phyloP scores from a whole-genome alignment of 2,113 vertebrate genomes.

The Anguilla rostrata region DNA sequence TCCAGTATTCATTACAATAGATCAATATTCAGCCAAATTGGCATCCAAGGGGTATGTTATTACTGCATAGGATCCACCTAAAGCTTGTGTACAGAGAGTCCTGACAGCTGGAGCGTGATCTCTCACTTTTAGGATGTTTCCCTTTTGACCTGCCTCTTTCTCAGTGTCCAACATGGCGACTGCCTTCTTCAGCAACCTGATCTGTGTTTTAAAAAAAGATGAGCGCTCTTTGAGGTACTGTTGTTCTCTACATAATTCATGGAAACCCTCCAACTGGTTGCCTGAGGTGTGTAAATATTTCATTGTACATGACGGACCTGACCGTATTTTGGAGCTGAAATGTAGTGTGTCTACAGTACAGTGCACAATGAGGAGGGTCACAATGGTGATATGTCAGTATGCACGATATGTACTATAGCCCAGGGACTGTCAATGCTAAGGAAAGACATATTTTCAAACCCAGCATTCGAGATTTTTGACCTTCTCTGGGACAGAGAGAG shows the following conservation, averaged over 20 bases:
- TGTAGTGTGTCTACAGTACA: neutral
- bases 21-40: too few species aligned
- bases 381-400: neutral
- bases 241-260: neutral
- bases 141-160: conserved; percentile 50
- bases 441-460: conserved; percentile 57
- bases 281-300: neutral
- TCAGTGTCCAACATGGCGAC: conserved; percentile 63
- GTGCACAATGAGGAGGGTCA: too few species aligned
- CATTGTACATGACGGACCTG: neutral
- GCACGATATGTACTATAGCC: neutral
- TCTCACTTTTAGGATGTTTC: conserved; percentile 54
- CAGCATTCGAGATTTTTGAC: conserved; percentile 62
- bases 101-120: conserved; percentile 63
- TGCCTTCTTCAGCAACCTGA: conserved; percentile 65
- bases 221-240: neutral
- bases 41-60: too few species aligned
- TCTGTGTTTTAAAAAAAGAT: conserved; percentile 40
- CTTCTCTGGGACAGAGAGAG: conserved; percentile 55
- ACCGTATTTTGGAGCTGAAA: neutral
- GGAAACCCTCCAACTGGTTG: neutral
- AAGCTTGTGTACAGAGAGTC: conserved; percentile 66
- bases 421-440: neutral
- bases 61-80: conserved; percentile 54
- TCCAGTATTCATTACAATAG: too few species aligned